Evolutionary conservation across 2,888 invertebrate species (phyloP), one percentile per base, ranked within the genome.

Genomic region (Tachina lurida): DNA sequence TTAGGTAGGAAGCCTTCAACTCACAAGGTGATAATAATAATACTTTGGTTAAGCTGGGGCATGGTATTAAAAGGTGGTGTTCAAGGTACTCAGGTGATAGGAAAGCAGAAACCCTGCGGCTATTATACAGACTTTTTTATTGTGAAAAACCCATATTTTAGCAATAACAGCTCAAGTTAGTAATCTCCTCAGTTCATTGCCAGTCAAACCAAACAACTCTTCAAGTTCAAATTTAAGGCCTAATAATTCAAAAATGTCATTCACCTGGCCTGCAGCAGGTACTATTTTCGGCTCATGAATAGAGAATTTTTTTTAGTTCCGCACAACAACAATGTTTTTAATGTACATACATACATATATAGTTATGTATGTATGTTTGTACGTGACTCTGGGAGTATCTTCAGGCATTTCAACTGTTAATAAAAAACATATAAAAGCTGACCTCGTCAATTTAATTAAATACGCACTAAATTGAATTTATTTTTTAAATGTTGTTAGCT

Each of bases 361-460:
- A 17, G 1, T 0, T 54, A 54, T 54, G 17, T 54, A 54, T 54
- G 54, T 17, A 52, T 52, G 17, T 17, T 10, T 17, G 17, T 52
- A 54, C 19, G 54, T 54, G 19, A 31, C 31, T 31, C 31, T 31
- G 31, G 31, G 7, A 7, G 31, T 31, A 68, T 70, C 62, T 58
- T 41, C 47, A 77, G 67, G 56, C 58, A 41, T 67, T 56, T 31
- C 31, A 39, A 39, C 8, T 67, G 56, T 67, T 31, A 77, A 77
- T 39, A 31, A 31, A 31, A 31, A 31, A 31, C 7, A 0, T 31
- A 31, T 31, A 52, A 62, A n/a, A 62, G 15, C 49, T 78, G 78
- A 78, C 78, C 78, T 78, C 78, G 78, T 70, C 31, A 62, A 62
- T n/a, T 60, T 49, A 13, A 45, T 76, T 47, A 31, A 77, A 76